Conservation (phyloP, 2,113 vertebrate genomes). For the Mirza zaza region DNA sequence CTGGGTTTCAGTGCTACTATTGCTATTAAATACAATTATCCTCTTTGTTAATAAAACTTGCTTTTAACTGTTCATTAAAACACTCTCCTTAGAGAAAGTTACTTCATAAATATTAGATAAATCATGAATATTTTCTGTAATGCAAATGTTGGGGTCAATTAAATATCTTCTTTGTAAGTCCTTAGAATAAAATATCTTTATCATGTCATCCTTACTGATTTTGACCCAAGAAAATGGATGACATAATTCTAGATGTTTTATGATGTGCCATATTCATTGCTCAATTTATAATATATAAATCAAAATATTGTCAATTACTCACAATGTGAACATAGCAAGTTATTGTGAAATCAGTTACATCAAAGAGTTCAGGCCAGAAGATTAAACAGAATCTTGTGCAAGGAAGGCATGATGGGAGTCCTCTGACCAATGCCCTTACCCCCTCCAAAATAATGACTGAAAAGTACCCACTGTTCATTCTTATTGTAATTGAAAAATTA, state of each 20-base stretch:
- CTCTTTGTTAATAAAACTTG: constrained; percentile 27
- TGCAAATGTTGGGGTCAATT: constrained; percentile 20
- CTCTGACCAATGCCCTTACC: not conserved
- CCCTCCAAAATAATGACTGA: not conserved
- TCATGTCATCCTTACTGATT: constrained; percentile 6
- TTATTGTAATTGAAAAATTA: constrained; percentile 34
- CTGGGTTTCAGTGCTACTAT: not conserved
- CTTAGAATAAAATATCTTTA: constrained; percentile 24
- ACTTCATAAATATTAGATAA: constrained; percentile 31
- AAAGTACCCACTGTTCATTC: not conserved
- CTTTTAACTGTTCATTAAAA: constrained; percentile 36
- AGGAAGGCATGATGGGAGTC: not conserved
- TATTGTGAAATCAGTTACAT: constrained; percentile 57
- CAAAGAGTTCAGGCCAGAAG: not conserved
- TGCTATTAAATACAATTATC: not conserved
- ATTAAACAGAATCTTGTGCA: not conserved
- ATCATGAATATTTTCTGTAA: constrained; percentile 41
- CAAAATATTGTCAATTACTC: constrained; percentile 52
- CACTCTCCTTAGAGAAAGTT: not conserved
- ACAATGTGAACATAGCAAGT: constrained; percentile 45
- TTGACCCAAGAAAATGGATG: constrained; percentile 46
- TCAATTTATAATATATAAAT: constrained; percentile 51
- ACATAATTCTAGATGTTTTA: constrained; percentile 61
- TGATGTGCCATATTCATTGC: not conserved
- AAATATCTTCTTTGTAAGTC: not conserved